These are phyloP conservation scores for Xanthostigma xanthostigma DNA, from an alignment of 2,888 invertebrate species.

Conservation along the genomic window DNA sequence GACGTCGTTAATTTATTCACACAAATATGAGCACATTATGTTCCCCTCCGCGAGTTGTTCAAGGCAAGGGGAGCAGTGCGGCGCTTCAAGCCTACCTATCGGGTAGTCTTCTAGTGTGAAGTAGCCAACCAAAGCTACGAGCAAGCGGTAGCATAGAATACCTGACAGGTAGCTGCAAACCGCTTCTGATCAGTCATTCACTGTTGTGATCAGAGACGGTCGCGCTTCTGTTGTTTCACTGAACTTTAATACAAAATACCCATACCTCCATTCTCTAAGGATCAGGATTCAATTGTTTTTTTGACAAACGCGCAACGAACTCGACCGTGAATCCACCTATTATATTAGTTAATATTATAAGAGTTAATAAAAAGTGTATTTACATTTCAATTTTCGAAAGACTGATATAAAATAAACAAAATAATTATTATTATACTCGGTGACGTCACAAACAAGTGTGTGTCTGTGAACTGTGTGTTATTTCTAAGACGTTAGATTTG, in stretches of 20 bases:
- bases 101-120: conserved; percentile 21
- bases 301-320: background rate
- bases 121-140: conserved; percentile 27
- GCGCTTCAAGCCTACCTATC: conserved; percentile 28
- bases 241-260: no score
- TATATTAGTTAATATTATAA: background rate
- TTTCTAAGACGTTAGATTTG: no score
- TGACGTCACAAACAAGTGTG: no score
- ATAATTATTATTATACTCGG: no score
- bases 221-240: conserved; percentile 22
- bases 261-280: no score
- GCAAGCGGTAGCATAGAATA: conserved; percentile 26
- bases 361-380: no score
- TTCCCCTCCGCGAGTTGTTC: conserved; percentile 1
- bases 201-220: conserved; percentile 29
- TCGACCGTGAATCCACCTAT: background rate
- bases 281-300: background rate
- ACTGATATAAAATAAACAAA: no score
- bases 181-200: conserved; percentile 27
- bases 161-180: conserved; percentile 26
- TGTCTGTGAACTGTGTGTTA: no score
- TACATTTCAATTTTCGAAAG: no score
- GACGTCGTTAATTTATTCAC: no score
- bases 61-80: conserved; percentile 1
- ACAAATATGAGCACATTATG: background rate